Conservation (phyloP, 2,888 invertebrate species). For the Bruchidius siliquastri region DNA sequence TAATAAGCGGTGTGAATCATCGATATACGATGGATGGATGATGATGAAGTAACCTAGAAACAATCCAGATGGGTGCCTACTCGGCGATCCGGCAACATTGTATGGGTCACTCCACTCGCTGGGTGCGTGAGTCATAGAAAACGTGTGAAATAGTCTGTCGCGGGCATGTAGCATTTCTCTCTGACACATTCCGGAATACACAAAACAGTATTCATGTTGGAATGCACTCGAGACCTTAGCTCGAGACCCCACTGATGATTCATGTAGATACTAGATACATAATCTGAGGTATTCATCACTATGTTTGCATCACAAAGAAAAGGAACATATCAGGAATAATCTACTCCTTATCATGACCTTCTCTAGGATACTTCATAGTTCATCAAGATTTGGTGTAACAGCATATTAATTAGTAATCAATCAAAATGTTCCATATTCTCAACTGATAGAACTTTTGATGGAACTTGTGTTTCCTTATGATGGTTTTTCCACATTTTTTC, state of each 20-base stretch:
- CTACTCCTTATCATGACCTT: too few relatives aligned
- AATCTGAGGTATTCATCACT: neutral
- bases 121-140: neutral
- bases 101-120: neutral
- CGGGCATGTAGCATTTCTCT: neutral
- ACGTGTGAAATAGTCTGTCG: neutral
- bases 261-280: neutral
- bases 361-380: too few relatives aligned
- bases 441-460: too few relatives aligned
- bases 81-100: neutral
- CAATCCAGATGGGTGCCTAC: neutral
- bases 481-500: too few relatives aligned
- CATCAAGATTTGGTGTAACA: too few relatives aligned
- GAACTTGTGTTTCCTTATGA: too few relatives aligned
- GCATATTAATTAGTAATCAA: too few relatives aligned
- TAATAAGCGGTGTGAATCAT: neutral
- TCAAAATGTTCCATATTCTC: too few relatives aligned
- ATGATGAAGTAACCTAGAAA: neutral
- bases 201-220: neutral
- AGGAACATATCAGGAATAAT: too few relatives aligned
- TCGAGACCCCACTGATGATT: neutral
- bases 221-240: neutral
- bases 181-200: neutral
- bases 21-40: neutral
- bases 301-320: neutral